Evolutionary conservation across 2,888 invertebrate species (phyloP).

Genomic region (Tholera decimalis): DNA sequence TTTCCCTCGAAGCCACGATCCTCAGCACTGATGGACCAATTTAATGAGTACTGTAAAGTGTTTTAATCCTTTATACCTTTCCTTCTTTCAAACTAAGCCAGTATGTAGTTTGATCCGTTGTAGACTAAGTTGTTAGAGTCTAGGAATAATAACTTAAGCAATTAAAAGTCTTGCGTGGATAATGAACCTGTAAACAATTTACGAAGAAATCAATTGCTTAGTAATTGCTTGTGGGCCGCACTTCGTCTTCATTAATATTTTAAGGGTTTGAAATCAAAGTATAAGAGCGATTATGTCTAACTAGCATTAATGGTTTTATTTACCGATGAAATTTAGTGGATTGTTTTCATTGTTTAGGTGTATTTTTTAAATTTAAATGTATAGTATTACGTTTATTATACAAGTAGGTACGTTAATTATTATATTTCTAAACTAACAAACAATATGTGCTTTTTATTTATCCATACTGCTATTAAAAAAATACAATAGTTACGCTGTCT

Average conservation of each 20-base stretch:
- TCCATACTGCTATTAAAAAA: too few relatives aligned
- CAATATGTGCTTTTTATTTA: too few relatives aligned
- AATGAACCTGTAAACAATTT: conserved; percentile 25
- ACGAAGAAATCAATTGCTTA: conserved; percentile 32
- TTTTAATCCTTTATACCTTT: too few relatives aligned
- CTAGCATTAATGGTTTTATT: background rate
- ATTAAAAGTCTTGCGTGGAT: conserved; percentile 45
- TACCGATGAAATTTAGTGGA: background rate
- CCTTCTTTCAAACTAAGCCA: background rate
- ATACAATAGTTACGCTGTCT: too few relatives aligned
- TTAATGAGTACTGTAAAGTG: too few relatives aligned
- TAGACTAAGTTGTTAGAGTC: conserved; percentile 16
- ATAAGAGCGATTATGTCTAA: conserved; percentile 6
- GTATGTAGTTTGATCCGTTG: background rate
- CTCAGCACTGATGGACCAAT: too few relatives aligned
- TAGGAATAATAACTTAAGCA: conserved; percentile 39
- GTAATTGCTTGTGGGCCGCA: conserved; percentile 7
- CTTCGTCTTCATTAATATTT: conserved; percentile 30
- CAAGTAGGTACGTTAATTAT: too few relatives aligned
- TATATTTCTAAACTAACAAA: too few relatives aligned
- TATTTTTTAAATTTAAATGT: background rate
- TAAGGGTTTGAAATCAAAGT: conserved; percentile 18
- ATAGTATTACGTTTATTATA: too few relatives aligned
- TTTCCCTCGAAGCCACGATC: too few relatives aligned
- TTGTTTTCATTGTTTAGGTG: background rate